Conservation (phyloP, 2,797 vertebrate species). For the Amniataba percoides region DNA sequence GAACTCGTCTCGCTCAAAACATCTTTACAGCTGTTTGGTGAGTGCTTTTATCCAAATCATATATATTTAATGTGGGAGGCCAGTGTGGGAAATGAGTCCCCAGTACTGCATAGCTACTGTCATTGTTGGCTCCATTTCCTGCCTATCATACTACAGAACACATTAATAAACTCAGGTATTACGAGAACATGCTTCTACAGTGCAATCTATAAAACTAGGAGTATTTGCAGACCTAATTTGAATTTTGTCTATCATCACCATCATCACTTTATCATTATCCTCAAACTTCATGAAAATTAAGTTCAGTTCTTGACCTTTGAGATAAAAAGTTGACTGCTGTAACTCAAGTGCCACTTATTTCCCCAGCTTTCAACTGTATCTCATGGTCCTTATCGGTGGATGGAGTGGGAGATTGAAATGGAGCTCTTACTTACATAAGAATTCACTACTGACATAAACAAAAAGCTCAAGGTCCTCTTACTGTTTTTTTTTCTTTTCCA, state of each 20-base stretch:
- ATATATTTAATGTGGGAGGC: slow-evolving; percentile 61
- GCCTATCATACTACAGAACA: slow-evolving; percentile 26
- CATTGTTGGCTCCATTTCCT: slow-evolving; percentile 40
- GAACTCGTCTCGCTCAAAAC: slow-evolving; percentile 74
- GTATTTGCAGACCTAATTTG: slow-evolving; percentile 11
- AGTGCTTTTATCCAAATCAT: slow-evolving; percentile 53
- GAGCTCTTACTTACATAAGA: too few relatives aligned
- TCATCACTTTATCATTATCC: not conserved
- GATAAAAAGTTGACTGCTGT: too few relatives aligned
- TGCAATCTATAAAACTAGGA: slow-evolving; percentile 1
- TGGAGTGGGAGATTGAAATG: not conserved
- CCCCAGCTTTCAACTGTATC: slow-evolving; percentile 1
- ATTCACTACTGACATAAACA: too few relatives aligned
- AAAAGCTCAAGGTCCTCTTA: not conserved
- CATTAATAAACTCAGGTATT: slow-evolving; percentile 27
- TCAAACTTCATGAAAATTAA: not conserved
- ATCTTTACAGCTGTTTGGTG: slow-evolving; percentile 39
- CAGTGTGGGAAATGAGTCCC: slow-evolving; percentile 46
- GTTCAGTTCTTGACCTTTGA: not conserved
- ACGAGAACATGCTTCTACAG: slow-evolving; percentile 1
- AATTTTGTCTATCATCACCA: not conserved
- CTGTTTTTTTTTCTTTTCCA: not conserved
- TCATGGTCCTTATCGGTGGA: not conserved
- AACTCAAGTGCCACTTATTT: too few relatives aligned
- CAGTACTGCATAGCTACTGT: slow-evolving; percentile 14